Base-by-base conservation (phyloP, 2,113 vertebrate species). In the Hylia prasina region DNA sequence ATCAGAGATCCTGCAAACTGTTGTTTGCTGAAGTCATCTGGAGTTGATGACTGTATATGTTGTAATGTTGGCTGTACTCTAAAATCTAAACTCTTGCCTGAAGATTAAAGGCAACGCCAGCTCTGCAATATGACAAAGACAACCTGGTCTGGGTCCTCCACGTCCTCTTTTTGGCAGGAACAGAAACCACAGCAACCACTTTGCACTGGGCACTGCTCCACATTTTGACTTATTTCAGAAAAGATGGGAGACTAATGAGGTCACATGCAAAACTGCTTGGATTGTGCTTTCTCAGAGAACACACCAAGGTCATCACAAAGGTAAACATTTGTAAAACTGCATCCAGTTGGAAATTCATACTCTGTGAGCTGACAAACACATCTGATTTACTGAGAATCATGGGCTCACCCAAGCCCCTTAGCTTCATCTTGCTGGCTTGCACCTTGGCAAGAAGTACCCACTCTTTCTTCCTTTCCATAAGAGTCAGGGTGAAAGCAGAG, bases 161-260 rank as follows among this genome's bases (percentile, higher is more conserved):
- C 0, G 35, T 95, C 64, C 89, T 98, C 39, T 97, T 98, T 93
- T 60, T 98, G 58, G 97, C 97, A 70, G 97, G 96, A 86, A 97
- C 72, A 5, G 96, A 97, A 89, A 98, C 96, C 22, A 80, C 87
- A 3, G 35, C 15, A 2, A 94, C 84, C 53, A 97, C 96, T 51
- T 94, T 97, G 79, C 73, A 35, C 83, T 98, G 98, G 97, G 98
- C 95, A 24, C 81, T 97, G 60, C 80, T 98, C 78, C 96, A 90
- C 87, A 79, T 97, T 98, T 96, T 97, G 68, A 96, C 96, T 78
- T 87, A 96, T 11, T 69, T 77, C 48, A 91, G 92, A 91, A 91
- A 91, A 95, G 47, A 88, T 44, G 9, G 11, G 11, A 93, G 37
- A 72, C 31, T 89, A 57, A 93, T 33, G 56, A 89, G 42, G 63